Base-by-base conservation (phyloP, 2,888 invertebrate genomes). In the Piscicola geometra region DNA sequence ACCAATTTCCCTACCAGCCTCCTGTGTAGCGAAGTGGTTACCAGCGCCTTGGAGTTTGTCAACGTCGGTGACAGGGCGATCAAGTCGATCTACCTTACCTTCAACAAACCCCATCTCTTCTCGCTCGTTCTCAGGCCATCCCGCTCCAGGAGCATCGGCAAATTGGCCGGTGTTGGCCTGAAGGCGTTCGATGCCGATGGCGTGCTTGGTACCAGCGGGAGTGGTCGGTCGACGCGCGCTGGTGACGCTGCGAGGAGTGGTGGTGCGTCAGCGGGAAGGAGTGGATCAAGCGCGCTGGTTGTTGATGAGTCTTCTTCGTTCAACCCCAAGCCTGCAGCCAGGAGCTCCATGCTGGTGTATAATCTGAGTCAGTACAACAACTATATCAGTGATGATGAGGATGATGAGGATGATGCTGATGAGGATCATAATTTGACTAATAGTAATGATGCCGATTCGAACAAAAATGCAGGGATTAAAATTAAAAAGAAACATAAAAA, bases 11-110 rank as follows among this genome's bases (percentile, higher is more conserved):
- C 73, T 5, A n/a, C 60, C 21, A 50, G 21, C 5, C 18, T 73
- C 21, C 36, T 73, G n/a, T 73, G 73, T 35, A 64, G 73, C 1
- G 64, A 73, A 64, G 73, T 73, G 64, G 35, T 36, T 3, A 33
- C 50, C 3, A 50, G 30, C 12, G 28, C 35, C 32, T 25, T 73
- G 33, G 64, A 60, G 30, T 73, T 73, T 64, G 60, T 64, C 35
- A 73, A 73, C 35, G n/a, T 33, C 15, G 64, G 73, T 36, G 32
- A 21, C n/a, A 47, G 41, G n/a, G 18, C 30, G 36, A 33, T 73
- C 9, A 73, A n/a, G n/a, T 28, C 32, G 1, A 33, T 73, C 21
- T 64, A 56, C 36, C 30, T 73, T 1, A 60, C 64, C 28, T 73
- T 33, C 73, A 73, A 56, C 56, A 47, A n/a, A 18, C 32, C 33